phyloP scores from a whole-genome alignment of 2,797 vertebrate species.

The Mormyrops boulengeri region DNA sequence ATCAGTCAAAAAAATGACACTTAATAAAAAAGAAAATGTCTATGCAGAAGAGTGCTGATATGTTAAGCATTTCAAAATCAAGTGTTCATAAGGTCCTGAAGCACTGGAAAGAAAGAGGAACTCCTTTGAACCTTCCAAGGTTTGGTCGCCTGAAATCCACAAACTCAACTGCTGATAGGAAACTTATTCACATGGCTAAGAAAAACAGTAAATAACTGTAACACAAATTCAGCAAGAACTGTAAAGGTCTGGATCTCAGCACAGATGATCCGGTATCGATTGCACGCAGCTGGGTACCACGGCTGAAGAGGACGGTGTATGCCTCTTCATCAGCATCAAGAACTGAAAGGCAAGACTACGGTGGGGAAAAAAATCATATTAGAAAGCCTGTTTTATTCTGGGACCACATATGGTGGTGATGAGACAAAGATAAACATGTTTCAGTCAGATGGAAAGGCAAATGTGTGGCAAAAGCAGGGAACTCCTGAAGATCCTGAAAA shows the following conservation, averaged over 20 bases:
- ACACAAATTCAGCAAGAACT: not conserved
- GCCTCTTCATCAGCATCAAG: not conserved
- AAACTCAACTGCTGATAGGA: not conserved
- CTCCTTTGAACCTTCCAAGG: not conserved
- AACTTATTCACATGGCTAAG: not conserved
- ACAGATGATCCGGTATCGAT: not conserved
- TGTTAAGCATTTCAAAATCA: not conserved
- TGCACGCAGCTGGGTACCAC: not conserved
- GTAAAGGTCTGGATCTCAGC: not conserved
- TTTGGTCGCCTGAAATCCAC: not conserved
- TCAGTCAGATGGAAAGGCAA: not conserved
- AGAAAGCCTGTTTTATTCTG: not conserved
- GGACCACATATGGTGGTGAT: not conserved
- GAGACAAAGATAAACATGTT: not conserved
- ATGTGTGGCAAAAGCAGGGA: not conserved
- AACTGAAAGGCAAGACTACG: not conserved
- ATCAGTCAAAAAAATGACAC: not conserved
- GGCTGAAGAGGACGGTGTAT: not conserved
- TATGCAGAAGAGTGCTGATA: not conserved
- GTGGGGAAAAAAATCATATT: not conserved
- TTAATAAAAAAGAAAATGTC: not conserved
- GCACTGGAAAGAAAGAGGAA: not conserved
- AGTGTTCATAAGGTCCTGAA: not conserved
- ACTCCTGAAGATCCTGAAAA: not conserved
- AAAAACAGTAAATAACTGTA: not conserved